Evolutionary conservation across 2,113 vertebrate species (phyloP), one percentile per base, ranked within the genome.

Genomic region (western clawed frog (Xenopus tropicalis)): DNA sequence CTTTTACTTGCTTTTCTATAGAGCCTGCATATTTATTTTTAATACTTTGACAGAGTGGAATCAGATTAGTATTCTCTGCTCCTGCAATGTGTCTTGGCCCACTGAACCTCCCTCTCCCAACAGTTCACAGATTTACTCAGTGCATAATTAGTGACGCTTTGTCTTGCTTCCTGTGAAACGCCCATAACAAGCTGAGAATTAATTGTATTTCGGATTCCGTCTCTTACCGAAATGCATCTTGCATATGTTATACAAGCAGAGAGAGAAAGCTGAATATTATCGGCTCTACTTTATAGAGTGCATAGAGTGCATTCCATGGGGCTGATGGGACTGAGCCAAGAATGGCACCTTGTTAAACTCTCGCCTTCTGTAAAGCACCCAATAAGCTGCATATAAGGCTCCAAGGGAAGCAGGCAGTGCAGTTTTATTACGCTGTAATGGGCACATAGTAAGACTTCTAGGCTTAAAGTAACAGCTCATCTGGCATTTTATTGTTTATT

Each of bases 321-420:
- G 13, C 8, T 61, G 58, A 29, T 29, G 14, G 16, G 25, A 63
- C 19, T 37, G 5, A 63, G 25, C 23, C 46, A 20, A 51, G 14
- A 12, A 16, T 64, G 61, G 24, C 70, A 19, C 16, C 61, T 65
- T 56, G 46, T 65, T 42, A 65, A 42, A 54, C n/a, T 48, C 46
- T 62, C 44, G 25, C 70, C 70, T 71, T 21, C 59, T 71, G 59
- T n/a, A 43, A 51, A 37, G 25, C 22, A 29, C 23, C 25, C 42
- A 42, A 23, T 56, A 43, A 29, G 48, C 61, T 63, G 4, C 1
- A 3, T 56, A 22, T 22, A 64, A 72, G 20, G 23, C 58, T 17
- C 61, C 20, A 29, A 22, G 11, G 58, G 70, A 46, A 51, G 24
- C n/a, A n/a, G 6, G 14, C 11, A 12, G n/a, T 13, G 20, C 61